Evolutionary conservation across 2,797 vertebrate genomes (phyloP), one percentile per base, ranked within the genome.

Genomic region (Carapus acus): DNA sequence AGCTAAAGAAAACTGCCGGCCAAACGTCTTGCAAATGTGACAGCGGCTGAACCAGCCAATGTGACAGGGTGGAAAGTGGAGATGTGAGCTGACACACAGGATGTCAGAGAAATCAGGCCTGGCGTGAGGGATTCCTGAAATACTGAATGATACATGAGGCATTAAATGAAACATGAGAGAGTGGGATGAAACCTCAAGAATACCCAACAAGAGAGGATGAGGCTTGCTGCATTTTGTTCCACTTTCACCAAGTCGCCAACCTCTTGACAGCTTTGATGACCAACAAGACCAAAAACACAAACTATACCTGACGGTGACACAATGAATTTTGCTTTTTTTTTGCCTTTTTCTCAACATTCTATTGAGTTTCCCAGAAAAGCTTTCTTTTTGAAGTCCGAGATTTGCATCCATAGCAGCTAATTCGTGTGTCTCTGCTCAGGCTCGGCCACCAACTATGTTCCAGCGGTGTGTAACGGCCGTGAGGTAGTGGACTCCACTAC

Each of bases 401-500:
- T 36, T 36, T 36, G 13, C 11, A 34, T 40, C 49, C 15, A 19
- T 60, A 66, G 72, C 49, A 2, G 44, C 2, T 0, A 11, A 33
- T 29, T 29, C 11, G 6, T 13, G 6, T 33, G n/a, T 48, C 2
- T 63, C 42, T 5, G 58, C 45, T 54, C 73, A 90, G 94, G 90
- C 45, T 91, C 93, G 1, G 88, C 91, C 51, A 90, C 92, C 4
- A 94, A 91, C 61, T 89, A 90, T 0, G 92, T 98, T 66, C 94
- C 95, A 36, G 90, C 94, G 0, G 94, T 98, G 31, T 98, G 96
- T 65, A 99, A 99, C 0, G 94, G 96, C 12, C 92, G 92, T 0
- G 95, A 98, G 76, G 94, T 97, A 64, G 92, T 97, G 67, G 96
- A 98, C 77, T 97, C 96, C 1, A 97, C 94, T 0, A 98, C 94